Evolutionary conservation across 1,140 invertebrate species (phyloP).

Genomic region (Drosophila navojoa): DNA sequence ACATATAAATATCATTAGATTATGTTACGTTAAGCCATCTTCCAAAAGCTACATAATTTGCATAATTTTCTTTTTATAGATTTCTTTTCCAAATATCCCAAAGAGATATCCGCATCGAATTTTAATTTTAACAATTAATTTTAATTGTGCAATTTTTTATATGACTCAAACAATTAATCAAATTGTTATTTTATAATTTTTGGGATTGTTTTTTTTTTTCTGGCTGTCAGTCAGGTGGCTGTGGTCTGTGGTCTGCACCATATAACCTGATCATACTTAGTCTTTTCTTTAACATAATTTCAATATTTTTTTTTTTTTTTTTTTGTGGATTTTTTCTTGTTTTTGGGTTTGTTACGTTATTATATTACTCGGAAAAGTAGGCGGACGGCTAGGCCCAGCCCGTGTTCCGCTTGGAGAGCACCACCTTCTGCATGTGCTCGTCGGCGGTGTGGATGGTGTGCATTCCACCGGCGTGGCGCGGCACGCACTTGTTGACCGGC

Average conservation of each 20-base stretch:
- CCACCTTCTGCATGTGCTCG: conserved; percentile 85
- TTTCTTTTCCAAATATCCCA: no score
- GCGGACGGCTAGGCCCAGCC: conserved; percentile 46
- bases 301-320: neutral
- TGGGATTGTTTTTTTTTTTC: neutral
- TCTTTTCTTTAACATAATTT: neutral
- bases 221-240: neutral
- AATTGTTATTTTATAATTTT: neutral
- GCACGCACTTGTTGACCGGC: conserved; percentile 86
- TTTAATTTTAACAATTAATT: neutral
- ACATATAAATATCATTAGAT: no score
- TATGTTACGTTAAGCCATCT: no score
- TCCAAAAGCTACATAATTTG: no score
- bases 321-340: neutral
- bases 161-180: neutral
- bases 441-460: conserved; percentile 88
- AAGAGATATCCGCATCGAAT: no score
- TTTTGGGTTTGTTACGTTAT: neutral
- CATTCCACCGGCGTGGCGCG: conserved; percentile 89
- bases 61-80: no score
- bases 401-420: conserved; percentile 58
- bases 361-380: neutral
- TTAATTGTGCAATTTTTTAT: neutral
- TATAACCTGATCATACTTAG: neutral
- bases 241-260: neutral